Base-by-base conservation (phyloP, 2,797 vertebrate genomes). In the Chromobotia macracanthus region DNA sequence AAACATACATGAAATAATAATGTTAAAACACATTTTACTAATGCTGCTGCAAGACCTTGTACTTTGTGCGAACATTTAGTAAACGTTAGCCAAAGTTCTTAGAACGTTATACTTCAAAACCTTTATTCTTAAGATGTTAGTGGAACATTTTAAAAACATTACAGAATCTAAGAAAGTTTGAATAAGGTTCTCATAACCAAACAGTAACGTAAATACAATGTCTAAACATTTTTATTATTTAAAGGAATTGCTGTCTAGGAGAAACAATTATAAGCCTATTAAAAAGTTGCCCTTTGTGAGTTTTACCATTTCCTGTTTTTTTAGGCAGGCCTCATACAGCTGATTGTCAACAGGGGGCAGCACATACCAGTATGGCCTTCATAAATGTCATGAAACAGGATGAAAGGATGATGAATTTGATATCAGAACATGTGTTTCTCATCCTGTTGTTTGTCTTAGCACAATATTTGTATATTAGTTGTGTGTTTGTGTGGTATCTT, bases 401-500 rank as follows among this genome's bases (percentile, higher is more conserved):
- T 12, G 18, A 51, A 80, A 55, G 63, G 9, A 18, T 72, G 25
- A 60, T 55, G 19, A 5, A 56, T 58, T 25, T 58, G 11, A 23
- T 11, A 41, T 16, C 25, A 56, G 28, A 90, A 23, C n/a, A 72
- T 1, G 18, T 31, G 56, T 55, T 15, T 18, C 13, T 74, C 71
- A 18, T 19, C 50, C 89, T 89, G 88, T 16, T 12, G 10, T 21
- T 50, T 28, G 12, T 60, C 9, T 18, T 4, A 25, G 15, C 15
- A 11, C 51, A 18, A 55, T 11, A 16, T 46, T 16, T 15, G 31
- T 23, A 35, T 76, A 44, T 44, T 19, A 50, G 0, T 10, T 88
- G 88, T 90, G 56, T 55, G 72, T 68, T 23, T 69, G 88, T 90
- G 56, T 55, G 72, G 63, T 23, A 69, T 66, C 19, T 81, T 64